These are phyloP conservation scores for Triplophysa tibetana DNA, from an alignment of 2,113 vertebrate species.

Conservation along the genomic window DNA sequence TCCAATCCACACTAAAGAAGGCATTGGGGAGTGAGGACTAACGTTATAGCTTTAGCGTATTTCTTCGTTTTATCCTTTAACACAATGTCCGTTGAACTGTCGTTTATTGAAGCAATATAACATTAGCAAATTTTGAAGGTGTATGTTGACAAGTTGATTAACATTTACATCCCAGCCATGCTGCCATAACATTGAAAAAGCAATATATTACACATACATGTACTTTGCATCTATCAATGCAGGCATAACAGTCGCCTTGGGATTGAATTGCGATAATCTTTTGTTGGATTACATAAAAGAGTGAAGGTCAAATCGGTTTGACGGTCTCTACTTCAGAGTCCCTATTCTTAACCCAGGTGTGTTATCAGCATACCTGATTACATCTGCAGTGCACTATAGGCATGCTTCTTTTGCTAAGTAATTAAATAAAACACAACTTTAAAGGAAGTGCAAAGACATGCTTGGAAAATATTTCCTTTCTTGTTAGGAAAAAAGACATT, in stretches of 20 bases:
- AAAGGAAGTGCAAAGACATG: neutral
- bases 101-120: too few species aligned
- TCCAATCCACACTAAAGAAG: too few species aligned
- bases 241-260: neutral
- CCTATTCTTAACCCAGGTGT: neutral
- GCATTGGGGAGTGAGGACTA: too few species aligned
- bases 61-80: too few species aligned
- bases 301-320: neutral
- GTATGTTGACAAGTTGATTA: too few species aligned
- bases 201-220: too few species aligned
- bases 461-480: neutral
- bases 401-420: neutral
- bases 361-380: neutral
- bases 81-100: too few species aligned
- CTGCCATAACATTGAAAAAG: neutral
- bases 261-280: conserved; percentile 4
- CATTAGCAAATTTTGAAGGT: too few species aligned
- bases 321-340: neutral
- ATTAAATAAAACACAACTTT: conserved; percentile 25
- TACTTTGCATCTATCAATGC: neutral
- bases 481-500: neutral
- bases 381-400: neutral
- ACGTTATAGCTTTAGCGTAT: too few species aligned
- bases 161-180: too few species aligned
- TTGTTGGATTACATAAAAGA: neutral